Percentiles rank a stretch among this genome's conserved stretches.
Conservation (phyloP, 2,797 vertebrate species). For the Sebastes iracundus region DNA sequence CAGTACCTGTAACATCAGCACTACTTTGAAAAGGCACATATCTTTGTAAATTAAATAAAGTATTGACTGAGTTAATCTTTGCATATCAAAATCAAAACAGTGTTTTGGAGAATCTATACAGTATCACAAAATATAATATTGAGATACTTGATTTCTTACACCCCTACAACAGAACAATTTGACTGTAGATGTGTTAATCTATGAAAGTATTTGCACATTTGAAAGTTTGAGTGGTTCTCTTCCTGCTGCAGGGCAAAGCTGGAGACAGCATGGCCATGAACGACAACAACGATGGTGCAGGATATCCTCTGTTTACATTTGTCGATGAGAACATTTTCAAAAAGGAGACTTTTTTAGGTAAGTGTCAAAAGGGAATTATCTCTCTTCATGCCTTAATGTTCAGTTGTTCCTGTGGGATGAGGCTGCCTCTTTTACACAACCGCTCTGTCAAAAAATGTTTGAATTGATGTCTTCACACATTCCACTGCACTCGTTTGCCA, state of each 20-base stretch:
- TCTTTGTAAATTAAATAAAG: no score
- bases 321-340: conserved; percentile 86
- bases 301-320: conserved; percentile 82
- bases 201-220: not conserved
- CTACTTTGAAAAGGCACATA: no score
- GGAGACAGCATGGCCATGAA: conserved; percentile 53
- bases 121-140: no score
- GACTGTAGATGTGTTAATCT: not conserved
- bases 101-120: no score
- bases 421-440: not conserved
- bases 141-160: no score
- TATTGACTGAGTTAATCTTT: no score
- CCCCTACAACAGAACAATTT: not conserved
- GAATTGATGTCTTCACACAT: not conserved
- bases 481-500: not conserved
- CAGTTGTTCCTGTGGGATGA: not conserved
- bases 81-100: no score
- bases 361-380: not conserved
- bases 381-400: not conserved
- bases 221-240: not conserved
- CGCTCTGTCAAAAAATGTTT: not conserved
- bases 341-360: conserved; percentile 86
- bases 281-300: conserved; percentile 72
- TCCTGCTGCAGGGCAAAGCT: conserved; percentile 77
- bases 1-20: no score